A percentile compares a stretch with the other conserved stretches of the same genome.
phyloP scores from a whole-genome alignment of 2,113 vertebrate genomes.

The Antennarius striatus region DNA sequence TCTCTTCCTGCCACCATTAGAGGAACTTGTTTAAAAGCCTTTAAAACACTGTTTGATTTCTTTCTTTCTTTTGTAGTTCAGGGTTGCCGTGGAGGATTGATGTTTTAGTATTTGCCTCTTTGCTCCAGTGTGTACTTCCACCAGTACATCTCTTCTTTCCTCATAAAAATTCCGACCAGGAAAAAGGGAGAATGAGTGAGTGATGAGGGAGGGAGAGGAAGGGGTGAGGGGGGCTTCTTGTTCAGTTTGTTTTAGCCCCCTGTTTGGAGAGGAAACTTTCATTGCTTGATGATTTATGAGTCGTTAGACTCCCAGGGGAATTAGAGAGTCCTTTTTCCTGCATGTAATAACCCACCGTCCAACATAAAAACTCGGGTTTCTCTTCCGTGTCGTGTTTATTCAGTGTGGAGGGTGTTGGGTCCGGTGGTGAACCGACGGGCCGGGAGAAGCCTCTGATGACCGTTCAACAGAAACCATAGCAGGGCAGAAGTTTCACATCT shows the following conservation, averaged over 20 bases:
- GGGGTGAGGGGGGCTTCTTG: slow-evolving; percentile 45
- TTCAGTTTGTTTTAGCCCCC: slow-evolving; percentile 73
- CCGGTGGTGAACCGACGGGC: slow-evolving; percentile 41
- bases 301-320: slow-evolving; percentile 60
- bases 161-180: slow-evolving; percentile 72
- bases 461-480: slow-evolving; percentile 37
- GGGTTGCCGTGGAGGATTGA: slow-evolving; percentile 29
- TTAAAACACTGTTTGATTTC: slow-evolving; percentile 29
- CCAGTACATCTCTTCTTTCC: slow-evolving; percentile 62
- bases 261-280: slow-evolving; percentile 77
- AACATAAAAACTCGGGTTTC: slow-evolving; percentile 60
- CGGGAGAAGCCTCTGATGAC: slow-evolving; percentile 21
- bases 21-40: slow-evolving; percentile 17
- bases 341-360: slow-evolving; percentile 57
- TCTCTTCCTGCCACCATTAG: slow-evolving; percentile 9
- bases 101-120: slow-evolving; percentile 45
- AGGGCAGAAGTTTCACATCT: slow-evolving; percentile 43
- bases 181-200: slow-evolving; percentile 25
- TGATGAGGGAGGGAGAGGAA: slow-evolving; percentile 18
- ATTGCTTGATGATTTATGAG: slow-evolving; percentile 78
- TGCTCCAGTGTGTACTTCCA: slow-evolving; percentile 23
- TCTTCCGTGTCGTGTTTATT: slow-evolving; percentile 65
- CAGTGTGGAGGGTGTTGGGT: slow-evolving; percentile 74
- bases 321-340: slow-evolving; percentile 62
- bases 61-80: slow-evolving; percentile 26